These are phyloP conservation scores for Morelia viridis DNA, from an alignment of 2,797 vertebrate species.

Conservation along the genomic window DNA sequence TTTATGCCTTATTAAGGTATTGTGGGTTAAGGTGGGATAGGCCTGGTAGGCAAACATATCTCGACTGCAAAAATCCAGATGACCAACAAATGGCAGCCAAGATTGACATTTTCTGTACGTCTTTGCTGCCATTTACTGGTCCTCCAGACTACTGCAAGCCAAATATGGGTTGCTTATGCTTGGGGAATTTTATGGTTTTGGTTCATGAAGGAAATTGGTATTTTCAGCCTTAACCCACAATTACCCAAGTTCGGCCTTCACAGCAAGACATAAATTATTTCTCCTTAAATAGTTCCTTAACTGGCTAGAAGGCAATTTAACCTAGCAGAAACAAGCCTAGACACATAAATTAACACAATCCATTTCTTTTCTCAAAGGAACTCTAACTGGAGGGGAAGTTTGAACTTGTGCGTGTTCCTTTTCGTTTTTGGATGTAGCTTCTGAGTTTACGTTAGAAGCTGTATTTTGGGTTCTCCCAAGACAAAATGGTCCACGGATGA, in stretches of 20 bases:
- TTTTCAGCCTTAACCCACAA: background rate
- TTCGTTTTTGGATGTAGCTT: background rate
- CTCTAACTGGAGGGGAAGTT: background rate
- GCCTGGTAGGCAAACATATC: background rate
- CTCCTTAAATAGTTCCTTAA: background rate
- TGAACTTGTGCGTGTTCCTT: background rate
- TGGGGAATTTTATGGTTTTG: background rate
- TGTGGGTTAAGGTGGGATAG: background rate
- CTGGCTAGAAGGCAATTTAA: background rate
- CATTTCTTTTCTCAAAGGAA: background rate
- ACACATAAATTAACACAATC: background rate
- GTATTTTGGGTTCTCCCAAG: background rate
- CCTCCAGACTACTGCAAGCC: background rate
- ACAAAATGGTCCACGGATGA: background rate
- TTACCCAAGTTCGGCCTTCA: background rate
- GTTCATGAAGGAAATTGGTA: background rate
- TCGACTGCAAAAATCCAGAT: background rate
- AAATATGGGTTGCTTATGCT: background rate
- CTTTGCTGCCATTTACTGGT: background rate
- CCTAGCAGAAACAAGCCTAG: background rate
- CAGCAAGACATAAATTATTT: background rate
- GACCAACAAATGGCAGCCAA: background rate
- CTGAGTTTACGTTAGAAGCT: background rate
- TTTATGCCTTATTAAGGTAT: too few relatives aligned
- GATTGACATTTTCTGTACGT: background rate